Base-by-base conservation (phyloP, 2,797 vertebrate species). In the Phrynocephalus vlangalii region DNA sequence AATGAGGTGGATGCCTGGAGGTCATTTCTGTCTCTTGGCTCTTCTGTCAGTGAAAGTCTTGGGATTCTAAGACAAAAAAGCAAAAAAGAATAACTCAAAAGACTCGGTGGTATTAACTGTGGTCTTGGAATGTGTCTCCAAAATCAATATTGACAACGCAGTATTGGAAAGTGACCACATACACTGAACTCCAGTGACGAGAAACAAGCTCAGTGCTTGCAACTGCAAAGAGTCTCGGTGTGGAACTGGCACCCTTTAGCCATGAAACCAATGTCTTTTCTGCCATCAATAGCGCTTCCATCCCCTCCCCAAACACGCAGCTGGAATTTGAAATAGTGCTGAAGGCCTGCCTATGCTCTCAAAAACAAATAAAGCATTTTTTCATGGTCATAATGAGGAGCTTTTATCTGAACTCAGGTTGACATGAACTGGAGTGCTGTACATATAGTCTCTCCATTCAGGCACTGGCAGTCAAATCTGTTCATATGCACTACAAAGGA, bases 1-100 rank as follows among this genome's bases (percentile, higher is more conserved):
- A 44, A n/a, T 73, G 33, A 82, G 71, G 66, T 67, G 16, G 79
- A 50, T 76, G 8, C 76, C 33, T 67, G 60, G 38, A 87, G 50
- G 52, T 70, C 71, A 84, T 63, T 82, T 68, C 60, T 79, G 72
- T 80, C 22, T 80, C 60, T 68, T 84, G 73, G 82, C 50, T 83
- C 8, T 6, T 70, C 3, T 56, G 50, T 75, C 71, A 26, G 2
- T 73, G n/a, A 60, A 11, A 84, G 50, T 30, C 10, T 24, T 84
- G 50, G 33, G 11, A 50, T 84, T 84, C 52, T 84, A 84, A 84
- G 82, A 73, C 20, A n/a, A 22, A 71, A 83, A 72, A 56, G 26
- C 52, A 56, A 56, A 56, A 52, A 82, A 13, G 24, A 26, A 33
- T 20, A 8, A 24, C n/a, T n/a, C 28, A 30, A 8, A 26, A 60